A percentile compares a stretch with the other conserved stretches of the same genome.
Conservation (phyloP, 2,797 vertebrate genomes). For the Mionectes olivaceus region DNA sequence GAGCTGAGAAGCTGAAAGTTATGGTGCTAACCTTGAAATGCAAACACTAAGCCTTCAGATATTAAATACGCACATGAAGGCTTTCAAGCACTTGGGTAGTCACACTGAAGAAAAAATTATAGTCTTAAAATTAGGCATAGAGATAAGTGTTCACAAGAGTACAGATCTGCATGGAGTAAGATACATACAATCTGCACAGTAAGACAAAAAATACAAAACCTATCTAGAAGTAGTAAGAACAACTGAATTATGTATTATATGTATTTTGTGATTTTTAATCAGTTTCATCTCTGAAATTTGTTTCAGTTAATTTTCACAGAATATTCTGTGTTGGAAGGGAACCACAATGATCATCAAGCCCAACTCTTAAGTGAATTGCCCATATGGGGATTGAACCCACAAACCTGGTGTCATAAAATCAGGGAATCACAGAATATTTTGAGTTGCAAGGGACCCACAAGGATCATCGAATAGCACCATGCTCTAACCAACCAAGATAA, state of each 20-base stretch:
- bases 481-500: not conserved
- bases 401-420: not conserved
- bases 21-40: not conserved
- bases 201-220: not conserved
- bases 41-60: not conserved
- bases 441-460: not conserved
- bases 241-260: not conserved
- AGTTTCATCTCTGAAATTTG: not conserved
- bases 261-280: not conserved
- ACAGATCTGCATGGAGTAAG: not conserved
- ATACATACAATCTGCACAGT: accelerated
- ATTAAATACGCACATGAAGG: not conserved
- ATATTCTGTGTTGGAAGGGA: not conserved
- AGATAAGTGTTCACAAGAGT: not conserved
- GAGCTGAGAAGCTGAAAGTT: not conserved
- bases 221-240: not conserved
- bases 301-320: not conserved
- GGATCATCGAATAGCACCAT: not conserved
- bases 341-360: not conserved
- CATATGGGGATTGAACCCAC: not conserved
- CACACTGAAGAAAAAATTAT: not conserved
- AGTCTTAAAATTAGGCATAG: not conserved
- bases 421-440: not conserved
- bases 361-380: not conserved
- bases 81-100: not conserved